Conservation (phyloP, 1,140 invertebrate genomes). For the Pygmarrhopalites habei region DNA sequence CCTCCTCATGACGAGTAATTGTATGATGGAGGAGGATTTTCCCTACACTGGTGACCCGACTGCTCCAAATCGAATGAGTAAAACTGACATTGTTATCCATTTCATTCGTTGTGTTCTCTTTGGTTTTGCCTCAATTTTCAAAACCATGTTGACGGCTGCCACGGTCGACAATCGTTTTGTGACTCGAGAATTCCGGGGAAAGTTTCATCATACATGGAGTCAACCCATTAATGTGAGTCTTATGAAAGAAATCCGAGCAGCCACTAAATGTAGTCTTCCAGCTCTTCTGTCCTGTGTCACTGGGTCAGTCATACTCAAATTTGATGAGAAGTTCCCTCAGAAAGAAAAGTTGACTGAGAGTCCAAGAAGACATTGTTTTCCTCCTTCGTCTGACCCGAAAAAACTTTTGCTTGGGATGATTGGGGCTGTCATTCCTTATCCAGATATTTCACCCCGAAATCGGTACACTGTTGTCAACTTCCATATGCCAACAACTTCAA, state of each 20-base stretch:
- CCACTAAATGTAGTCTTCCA: slow-evolving; percentile 18
- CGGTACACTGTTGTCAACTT: slow-evolving; percentile 34
- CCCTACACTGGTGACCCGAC: slow-evolving; percentile 23
- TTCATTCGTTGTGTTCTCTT: slow-evolving; percentile 19
- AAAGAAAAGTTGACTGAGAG: too few species aligned
- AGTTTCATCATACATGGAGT: slow-evolving; percentile 22
- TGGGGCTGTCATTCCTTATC: slow-evolving; percentile 34
- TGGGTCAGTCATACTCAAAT: slow-evolving; percentile 18
- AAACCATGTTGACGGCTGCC: slow-evolving; percentile 22
- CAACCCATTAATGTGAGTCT: slow-evolving; percentile 15
- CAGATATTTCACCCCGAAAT: slow-evolving; percentile 22
- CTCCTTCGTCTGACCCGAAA: too few species aligned
- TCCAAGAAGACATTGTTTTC: too few species aligned
- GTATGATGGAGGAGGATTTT: slow-evolving; percentile 23
- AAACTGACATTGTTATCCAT: slow-evolving; percentile 15
- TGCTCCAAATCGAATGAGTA: background rate
- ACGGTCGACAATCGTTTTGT: slow-evolving; percentile 23
- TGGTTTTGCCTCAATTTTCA: slow-evolving; percentile 22
- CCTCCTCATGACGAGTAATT: slow-evolving; percentile 18
- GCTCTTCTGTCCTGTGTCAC: slow-evolving; percentile 18
- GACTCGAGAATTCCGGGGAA: slow-evolving; percentile 23
- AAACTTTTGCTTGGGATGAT: slow-evolving; percentile 28
- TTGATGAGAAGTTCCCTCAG: slow-evolving; percentile 27
- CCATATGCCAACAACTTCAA: background rate
- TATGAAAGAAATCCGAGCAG: slow-evolving; percentile 20